phyloP scores from a whole-genome alignment of 2,797 vertebrate genomes.

The Dryobates pubescens region DNA sequence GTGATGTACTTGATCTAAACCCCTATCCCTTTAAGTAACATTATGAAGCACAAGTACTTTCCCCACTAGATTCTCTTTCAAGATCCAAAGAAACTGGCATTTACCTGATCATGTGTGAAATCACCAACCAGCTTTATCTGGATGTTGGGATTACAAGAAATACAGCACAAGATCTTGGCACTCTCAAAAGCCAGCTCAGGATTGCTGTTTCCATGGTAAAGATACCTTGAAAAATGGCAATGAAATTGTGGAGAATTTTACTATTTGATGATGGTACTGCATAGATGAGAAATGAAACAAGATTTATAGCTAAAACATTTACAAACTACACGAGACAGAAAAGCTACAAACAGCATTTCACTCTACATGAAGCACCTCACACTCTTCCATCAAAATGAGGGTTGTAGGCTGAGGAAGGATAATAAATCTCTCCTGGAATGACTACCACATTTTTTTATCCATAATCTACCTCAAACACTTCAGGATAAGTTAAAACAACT shows the following conservation, averaged over 20 bases:
- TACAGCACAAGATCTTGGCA: slow-evolving; percentile 93
- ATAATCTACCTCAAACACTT: not conserved
- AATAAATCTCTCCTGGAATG: not conserved
- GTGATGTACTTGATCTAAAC: not conserved
- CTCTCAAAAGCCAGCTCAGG: slow-evolving; percentile 95
- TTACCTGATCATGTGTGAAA: slow-evolving; percentile 95
- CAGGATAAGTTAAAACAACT: not conserved
- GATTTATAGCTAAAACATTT: not conserved
- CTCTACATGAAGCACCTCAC: not conserved
- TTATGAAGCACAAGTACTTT: not conserved
- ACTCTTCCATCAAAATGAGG: not conserved
- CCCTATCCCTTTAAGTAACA: not conserved
- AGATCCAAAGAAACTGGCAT: not conserved
- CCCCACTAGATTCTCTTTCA: not conserved
- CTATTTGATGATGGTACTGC: not conserved
- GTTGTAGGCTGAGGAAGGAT: not conserved
- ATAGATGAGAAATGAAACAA: not conserved
- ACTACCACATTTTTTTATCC: not conserved
- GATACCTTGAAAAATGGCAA: slow-evolving; percentile 82
- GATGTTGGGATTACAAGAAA: slow-evolving; percentile 94
- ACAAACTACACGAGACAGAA: not conserved
- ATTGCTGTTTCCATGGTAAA: slow-evolving; percentile 92
- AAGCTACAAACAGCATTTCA: not conserved
- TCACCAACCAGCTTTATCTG: slow-evolving; percentile 94
- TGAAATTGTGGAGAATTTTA: not conserved